These are phyloP conservation scores for Proterorhinus semilunaris DNA, from an alignment of 2,113 vertebrate genomes.

Conservation along the genomic window DNA sequence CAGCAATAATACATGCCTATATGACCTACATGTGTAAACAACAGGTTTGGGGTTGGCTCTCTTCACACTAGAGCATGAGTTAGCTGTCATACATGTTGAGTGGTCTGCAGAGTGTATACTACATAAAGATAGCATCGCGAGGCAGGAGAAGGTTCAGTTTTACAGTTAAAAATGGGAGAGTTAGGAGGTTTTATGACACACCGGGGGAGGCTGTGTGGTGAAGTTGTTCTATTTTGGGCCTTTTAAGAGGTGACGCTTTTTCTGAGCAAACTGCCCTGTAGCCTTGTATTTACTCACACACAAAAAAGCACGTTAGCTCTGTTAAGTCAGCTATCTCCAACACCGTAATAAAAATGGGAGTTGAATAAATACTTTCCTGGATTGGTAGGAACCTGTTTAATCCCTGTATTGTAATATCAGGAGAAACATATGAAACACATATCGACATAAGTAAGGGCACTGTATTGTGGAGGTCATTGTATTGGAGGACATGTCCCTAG, in stretches of 20 bases:
- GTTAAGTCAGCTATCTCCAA: not conserved
- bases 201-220: slow-evolving; percentile 53
- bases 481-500: slow-evolving; percentile 17
- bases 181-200: slow-evolving; percentile 28
- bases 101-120: not conserved
- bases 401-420: not conserved
- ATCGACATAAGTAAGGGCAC: not conserved
- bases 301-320: slow-evolving; percentile 42
- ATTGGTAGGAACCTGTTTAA: not conserved
- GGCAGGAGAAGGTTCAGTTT: slow-evolving; percentile 24
- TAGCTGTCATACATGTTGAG: not conserved
- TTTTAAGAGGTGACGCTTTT: slow-evolving; percentile 40
- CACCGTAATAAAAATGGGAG: too few relatives aligned
- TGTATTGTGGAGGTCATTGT: slow-evolving; percentile 18
- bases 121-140: slow-evolving; percentile 3
- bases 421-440: too few relatives aligned
- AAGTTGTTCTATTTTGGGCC: slow-evolving; percentile 52
- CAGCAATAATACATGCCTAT: slow-evolving; percentile 41
- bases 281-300: slow-evolving; percentile 33
- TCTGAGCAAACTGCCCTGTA: slow-evolving; percentile 41
- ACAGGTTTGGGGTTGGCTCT: not conserved
- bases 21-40: slow-evolving; percentile 62
- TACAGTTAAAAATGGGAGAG: slow-evolving; percentile 15
- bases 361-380: not conserved
- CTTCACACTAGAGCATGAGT: not conserved